These are phyloP conservation scores for Spatula versicolor DNA, from an alignment of 2,797 vertebrate species.

Conservation along the genomic window DNA sequence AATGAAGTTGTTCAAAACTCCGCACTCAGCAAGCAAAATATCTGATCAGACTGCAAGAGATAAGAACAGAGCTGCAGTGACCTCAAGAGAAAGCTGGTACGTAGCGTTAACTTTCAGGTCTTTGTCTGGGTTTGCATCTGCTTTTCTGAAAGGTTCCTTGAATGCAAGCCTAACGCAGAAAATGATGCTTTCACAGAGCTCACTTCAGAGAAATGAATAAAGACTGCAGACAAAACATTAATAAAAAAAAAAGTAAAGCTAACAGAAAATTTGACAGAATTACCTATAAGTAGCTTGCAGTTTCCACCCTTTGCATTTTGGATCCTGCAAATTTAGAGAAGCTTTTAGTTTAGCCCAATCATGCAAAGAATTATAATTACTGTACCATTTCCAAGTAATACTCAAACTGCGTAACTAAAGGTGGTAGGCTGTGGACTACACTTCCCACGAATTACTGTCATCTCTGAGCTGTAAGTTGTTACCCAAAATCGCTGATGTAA, in stretches of 20 bases:
- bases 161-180: neutral
- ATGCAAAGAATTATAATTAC: neutral
- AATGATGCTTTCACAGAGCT: neutral
- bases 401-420: neutral
- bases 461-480: neutral
- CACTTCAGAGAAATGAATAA: neutral
- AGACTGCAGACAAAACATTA: neutral
- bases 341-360: neutral
- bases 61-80: neutral
- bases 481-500: neutral
- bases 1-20: neutral
- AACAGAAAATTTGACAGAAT: neutral
- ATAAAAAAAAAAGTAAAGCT: neutral
- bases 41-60: accelerated
- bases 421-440: neutral
- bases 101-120: neutral
- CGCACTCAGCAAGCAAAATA: accelerated
- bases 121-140: neutral
- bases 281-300: neutral
- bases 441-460: neutral
- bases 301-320: neutral
- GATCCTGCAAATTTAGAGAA: neutral
- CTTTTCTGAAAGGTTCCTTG: neutral
- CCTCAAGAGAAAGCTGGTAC: neutral
- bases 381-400: neutral